phyloP scores from a whole-genome alignment of 2,888 invertebrate genomes.

The Caenorhabditis sulstoni region DNA sequence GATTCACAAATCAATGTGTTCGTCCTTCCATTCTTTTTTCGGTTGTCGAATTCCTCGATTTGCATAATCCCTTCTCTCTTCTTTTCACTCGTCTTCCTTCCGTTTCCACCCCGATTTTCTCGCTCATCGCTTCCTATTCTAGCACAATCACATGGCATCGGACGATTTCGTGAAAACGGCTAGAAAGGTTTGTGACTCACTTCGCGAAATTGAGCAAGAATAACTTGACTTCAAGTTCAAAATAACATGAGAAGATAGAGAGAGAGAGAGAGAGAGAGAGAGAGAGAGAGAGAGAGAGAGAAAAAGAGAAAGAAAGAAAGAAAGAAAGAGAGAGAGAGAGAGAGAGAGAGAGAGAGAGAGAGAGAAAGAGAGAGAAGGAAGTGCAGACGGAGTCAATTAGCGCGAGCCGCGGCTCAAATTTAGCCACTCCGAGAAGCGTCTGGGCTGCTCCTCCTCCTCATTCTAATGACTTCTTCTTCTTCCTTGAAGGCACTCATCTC shows the following conservation, averaged over 20 bases:
- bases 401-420: conserved; percentile 29
- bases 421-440: conserved; percentile 25
- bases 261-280: neutral
- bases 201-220: no score
- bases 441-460: neutral
- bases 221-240: neutral
- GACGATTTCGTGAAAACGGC: conserved; percentile 45
- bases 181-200: conserved; percentile 16
- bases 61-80: conserved; percentile 1
- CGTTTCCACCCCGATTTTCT: neutral
- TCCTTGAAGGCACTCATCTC: conserved; percentile 57
- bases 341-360: neutral
- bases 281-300: neutral
- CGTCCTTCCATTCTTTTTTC: neutral
- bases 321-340: neutral
- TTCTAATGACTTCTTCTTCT: conserved; percentile 19
- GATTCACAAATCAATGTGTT: no score
- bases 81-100: neutral
- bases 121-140: neutral
- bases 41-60: neutral
- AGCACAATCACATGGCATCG: conserved; percentile 36
- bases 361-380: neutral
- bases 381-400: conserved; percentile 37
- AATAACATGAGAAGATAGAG: neutral
- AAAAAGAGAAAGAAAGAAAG: no score